Conservation (phyloP, 53 echinoderm and acorn worm genomes). For the Luidia sarsii region DNA sequence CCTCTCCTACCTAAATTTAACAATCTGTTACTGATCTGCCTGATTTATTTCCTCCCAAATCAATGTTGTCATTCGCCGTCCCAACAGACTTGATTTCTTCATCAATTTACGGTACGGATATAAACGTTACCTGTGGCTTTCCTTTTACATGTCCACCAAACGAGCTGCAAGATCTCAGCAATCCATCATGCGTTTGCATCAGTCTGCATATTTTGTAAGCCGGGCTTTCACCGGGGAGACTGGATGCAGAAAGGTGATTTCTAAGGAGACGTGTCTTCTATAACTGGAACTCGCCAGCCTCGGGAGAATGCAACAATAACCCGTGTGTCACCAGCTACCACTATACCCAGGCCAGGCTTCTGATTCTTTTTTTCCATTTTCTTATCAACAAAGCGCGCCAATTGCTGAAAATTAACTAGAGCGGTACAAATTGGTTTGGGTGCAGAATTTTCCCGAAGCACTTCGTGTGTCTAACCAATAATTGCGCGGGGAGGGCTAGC, state of each 20-base stretch:
- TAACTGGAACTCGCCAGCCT: too few species aligned
- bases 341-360: too few species aligned
- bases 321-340: too few species aligned
- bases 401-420: conserved; percentile 17
- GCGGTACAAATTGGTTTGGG: conserved; percentile 39
- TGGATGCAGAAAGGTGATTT: conserved; percentile 25
- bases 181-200: conserved; percentile 14
- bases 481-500: too few species aligned
- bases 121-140: conserved; percentile 6
- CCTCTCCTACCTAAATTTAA: neutral
- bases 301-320: too few species aligned
- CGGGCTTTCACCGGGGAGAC: neutral
- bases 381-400: neutral
- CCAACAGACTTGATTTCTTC: conserved; percentile 17
- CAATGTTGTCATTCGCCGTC: conserved; percentile 18
- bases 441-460: conserved; percentile 3
- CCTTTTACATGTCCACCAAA: neutral
- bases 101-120: conserved; percentile 18
- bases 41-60: conserved; percentile 43
- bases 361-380: conserved; percentile 5
- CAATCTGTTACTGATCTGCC: conserved; percentile 12
- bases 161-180: neutral
- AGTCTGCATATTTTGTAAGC: neutral
- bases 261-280: conserved; percentile 3
- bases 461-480: neutral